Evolutionary conservation across 1,140 invertebrate species (phyloP).

Genomic region (Drosophila leontia): DNA sequence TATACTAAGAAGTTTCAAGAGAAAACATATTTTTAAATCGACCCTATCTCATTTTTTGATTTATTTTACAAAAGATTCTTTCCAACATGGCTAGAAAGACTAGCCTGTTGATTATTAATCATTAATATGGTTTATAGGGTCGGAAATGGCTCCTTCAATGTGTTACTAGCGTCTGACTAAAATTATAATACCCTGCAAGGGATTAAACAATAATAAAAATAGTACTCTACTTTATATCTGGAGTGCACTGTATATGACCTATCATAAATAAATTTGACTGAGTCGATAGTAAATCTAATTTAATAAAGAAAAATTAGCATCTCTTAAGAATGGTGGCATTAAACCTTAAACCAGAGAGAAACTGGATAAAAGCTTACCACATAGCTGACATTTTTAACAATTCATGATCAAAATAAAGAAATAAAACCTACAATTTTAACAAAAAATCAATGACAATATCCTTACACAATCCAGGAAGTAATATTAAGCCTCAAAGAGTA

Average conservation of each 20-base stretch:
- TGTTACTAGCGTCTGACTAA: too few species aligned
- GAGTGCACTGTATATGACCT: neutral
- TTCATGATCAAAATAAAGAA: too few species aligned
- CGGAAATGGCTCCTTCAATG: too few species aligned
- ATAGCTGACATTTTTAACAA: too few species aligned
- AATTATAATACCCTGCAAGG: neutral
- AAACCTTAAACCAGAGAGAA: neutral
- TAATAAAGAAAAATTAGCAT: neutral
- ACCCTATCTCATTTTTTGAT: neutral
- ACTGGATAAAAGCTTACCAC: neutral
- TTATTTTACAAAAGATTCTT: neutral
- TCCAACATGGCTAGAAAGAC: too few species aligned
- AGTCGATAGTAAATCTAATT: slow-evolving; percentile 1
- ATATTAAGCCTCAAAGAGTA: neutral
- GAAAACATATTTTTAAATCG: too few species aligned
- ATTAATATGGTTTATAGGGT: too few species aligned
- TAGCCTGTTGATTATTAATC: too few species aligned
- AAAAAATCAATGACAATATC: neutral
- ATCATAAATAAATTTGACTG: neutral
- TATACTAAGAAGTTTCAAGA: too few species aligned
- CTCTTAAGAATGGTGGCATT: neutral
- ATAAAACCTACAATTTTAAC: neutral
- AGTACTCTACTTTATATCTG: neutral
- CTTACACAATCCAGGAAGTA: neutral
- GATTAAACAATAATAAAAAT: neutral